Conservation (phyloP, 2,888 invertebrate genomes). For the Chymomyza amoena region DNA sequence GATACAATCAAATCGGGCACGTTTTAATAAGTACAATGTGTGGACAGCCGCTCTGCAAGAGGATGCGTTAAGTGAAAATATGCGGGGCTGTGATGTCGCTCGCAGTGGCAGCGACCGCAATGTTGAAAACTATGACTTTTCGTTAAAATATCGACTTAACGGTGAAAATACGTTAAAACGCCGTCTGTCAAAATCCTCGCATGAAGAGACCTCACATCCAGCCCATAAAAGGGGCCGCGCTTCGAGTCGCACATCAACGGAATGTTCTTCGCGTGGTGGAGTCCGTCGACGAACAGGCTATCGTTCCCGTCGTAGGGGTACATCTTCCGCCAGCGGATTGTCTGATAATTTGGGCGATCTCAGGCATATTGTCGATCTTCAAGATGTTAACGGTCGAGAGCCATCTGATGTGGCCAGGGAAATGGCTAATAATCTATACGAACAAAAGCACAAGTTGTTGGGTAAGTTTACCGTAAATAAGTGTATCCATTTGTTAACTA, state of each 20-base stretch:
- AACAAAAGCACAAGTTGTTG: constrained; percentile 86
- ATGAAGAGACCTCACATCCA: no score
- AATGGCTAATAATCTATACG: constrained; percentile 86
- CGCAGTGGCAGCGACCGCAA: constrained; percentile 82
- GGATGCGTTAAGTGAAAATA: constrained; percentile 87
- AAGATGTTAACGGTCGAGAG: constrained; percentile 77
- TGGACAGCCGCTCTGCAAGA: constrained; percentile 88
- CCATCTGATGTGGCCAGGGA: constrained; percentile 82
- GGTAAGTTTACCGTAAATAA: constrained; percentile 79
- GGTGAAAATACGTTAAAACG: no score
- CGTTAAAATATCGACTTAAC: constrained; percentile 82
- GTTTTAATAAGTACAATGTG: constrained; percentile 86
- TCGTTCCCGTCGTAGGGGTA: no score
- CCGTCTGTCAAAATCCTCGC: no score
- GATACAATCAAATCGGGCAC: constrained; percentile 73
- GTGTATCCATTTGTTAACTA: not conserved
- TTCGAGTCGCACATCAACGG: no score
- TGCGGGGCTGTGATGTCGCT: constrained; percentile 88
- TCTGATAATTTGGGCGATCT: no score
- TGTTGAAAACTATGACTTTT: constrained; percentile 88
- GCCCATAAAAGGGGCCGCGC: no score
- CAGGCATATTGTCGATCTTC: constrained; percentile 83
- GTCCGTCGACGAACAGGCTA: no score
- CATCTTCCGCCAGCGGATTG: no score
- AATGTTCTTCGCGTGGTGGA: no score